These are phyloP conservation scores for Drosophila sp. DNA, from an alignment of 1,140 invertebrate species.

Conservation along the genomic window DNA sequence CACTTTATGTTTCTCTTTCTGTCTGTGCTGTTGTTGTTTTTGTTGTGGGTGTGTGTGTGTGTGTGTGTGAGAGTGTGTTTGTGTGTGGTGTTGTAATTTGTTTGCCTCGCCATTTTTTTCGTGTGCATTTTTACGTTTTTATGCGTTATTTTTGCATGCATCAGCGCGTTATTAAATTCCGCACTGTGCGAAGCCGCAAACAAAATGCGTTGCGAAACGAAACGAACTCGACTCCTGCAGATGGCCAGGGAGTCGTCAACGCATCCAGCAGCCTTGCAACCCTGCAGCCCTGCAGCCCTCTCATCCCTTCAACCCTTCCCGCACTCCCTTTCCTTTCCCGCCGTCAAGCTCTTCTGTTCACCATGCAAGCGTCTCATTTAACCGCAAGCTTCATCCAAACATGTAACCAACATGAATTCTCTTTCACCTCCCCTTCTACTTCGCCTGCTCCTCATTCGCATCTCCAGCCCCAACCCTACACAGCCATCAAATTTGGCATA, in stretches of 20 bases:
- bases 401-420: slow-evolving; percentile 30
- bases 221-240: slow-evolving; percentile 16
- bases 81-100: slow-evolving; percentile 41
- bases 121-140: slow-evolving; percentile 79
- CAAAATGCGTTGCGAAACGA: slow-evolving; percentile 38
- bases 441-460: not conserved
- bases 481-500: slow-evolving; percentile 61
- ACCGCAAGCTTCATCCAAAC: slow-evolving; percentile 18
- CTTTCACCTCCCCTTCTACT: not conserved
- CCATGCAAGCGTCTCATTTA: slow-evolving; percentile 37
- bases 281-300: too few species aligned
- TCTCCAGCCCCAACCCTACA: not conserved
- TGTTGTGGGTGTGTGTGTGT: slow-evolving; percentile 28
- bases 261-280: slow-evolving; percentile 16
- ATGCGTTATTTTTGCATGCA: slow-evolving; percentile 80
- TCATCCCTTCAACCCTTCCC: not conserved
- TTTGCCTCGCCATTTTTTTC: slow-evolving; percentile 49
- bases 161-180: slow-evolving; percentile 82
- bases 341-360: too few species aligned
- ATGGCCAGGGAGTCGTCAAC: slow-evolving; percentile 37
- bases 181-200: slow-evolving; percentile 51
- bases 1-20: slow-evolving; percentile 6
- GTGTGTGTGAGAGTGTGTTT: slow-evolving; percentile 29
- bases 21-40: too few species aligned
- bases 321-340: too few species aligned